Percentiles rank a stretch among this genome's conserved stretches.
These are phyloP conservation scores for Crossaster papposus DNA, from an alignment of 53 echinoderm and acorn worm species.

Conservation along the genomic window DNA sequence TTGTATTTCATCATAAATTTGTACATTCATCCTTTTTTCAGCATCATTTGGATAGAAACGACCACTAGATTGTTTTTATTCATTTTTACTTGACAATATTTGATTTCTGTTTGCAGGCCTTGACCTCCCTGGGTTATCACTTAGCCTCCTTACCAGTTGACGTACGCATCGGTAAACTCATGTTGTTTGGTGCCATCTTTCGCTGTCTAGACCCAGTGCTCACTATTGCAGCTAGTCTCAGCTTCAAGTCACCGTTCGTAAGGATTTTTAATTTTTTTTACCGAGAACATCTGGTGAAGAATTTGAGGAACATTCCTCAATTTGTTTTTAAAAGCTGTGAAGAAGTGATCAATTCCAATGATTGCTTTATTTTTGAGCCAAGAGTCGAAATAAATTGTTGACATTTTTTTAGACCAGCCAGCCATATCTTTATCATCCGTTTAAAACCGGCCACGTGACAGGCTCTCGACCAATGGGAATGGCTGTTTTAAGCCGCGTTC, in stretches of 20 bases:
- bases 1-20: background rate
- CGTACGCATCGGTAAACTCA: constrained; percentile 84
- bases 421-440: no score
- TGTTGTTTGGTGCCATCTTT: constrained; percentile 89
- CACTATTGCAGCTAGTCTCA: constrained; percentile 86
- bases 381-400: no score
- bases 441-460: no score
- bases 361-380: no score
- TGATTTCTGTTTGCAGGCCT: constrained; percentile 36
- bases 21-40: background rate
- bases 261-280: background rate
- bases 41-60: no score
- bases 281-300: background rate
- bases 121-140: constrained; percentile 80
- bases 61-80: background rate
- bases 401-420: no score
- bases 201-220: constrained; percentile 86
- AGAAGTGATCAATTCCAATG: no score
- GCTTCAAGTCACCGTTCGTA: constrained; percentile 88
- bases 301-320: background rate
- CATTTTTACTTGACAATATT: background rate
- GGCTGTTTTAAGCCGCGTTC: no score
- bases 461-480: no score
- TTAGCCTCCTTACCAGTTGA: constrained; percentile 82
- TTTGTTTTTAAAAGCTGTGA: no score